Evolutionary conservation across 2,113 vertebrate species (phyloP), one percentile per base, ranked within the genome.

Genomic region (Baryphthengus martii): DNA sequence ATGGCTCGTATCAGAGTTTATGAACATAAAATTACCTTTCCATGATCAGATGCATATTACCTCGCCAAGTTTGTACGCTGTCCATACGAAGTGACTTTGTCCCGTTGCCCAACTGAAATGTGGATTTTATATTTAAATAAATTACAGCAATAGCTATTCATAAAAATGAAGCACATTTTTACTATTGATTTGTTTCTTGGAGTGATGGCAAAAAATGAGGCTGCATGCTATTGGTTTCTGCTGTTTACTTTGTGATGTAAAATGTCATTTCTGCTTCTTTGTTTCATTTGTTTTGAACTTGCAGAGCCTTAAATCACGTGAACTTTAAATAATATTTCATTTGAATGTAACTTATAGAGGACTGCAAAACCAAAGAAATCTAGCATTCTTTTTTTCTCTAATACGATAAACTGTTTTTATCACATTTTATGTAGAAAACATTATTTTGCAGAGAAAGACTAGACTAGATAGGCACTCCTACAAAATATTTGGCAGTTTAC

Each of bases 181-280:
- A 73, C 84, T 92, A 95, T 96, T 88, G 85, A 94, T 91, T 65
- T 74, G n/a, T 72, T 96, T 91, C 87, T 77, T 47, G 33, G 44
- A 82, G 28, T 24, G 39, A 58, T 68, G 10, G 47, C 8, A 63
- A 71, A 66, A 66, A 91, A 76, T 3, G 6, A 13, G 78, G 19
- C 37, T 59, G 66, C 15, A 13, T 52, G 5, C 7, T 29, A 33
- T 90, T 96, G 81, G 37, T 78, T 96, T 73, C 74, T 76, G 19
- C 13, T 71, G 5, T 75, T 95, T 92, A n/a, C 28, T 84, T 35
- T 1, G 1, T 66, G 37, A 63, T 37, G 13, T 21, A 94, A 90
- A 94, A 88, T 35, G 26, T 35, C 17, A 56, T 33, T 76, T 65
- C 29, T 92, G 5, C 13, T 91, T 62, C 68, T 71, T 61, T 44